A percentile compares a stretch with the other conserved stretches of the same genome.
phyloP scores from a whole-genome alignment of 2,888 invertebrate species.

The Nephrotoma flavescens region DNA sequence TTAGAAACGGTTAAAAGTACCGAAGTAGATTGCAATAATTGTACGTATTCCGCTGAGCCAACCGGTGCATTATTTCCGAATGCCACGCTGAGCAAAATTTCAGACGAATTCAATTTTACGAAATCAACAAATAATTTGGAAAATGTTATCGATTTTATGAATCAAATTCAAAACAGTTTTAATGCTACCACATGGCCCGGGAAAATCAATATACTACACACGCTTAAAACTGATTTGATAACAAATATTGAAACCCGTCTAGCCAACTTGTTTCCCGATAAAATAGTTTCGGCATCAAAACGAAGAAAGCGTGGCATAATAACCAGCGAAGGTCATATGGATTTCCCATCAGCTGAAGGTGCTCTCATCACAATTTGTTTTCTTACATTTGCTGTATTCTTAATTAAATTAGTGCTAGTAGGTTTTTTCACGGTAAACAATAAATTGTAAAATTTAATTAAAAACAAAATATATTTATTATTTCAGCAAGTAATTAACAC shows the following conservation, averaged over 20 bases:
- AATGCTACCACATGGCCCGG: conserved; percentile 21
- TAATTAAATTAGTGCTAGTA: conserved; percentile 71
- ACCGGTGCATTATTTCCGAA: neutral
- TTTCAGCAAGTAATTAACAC: conserved; percentile 53
- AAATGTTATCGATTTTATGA: conserved; percentile 22
- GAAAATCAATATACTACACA: conserved; percentile 24
- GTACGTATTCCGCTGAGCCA: neutral
- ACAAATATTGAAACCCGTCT: conserved; percentile 43
- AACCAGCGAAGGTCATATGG: conserved; percentile 41
- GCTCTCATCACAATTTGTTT: conserved; percentile 72
- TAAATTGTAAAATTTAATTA: neutral
- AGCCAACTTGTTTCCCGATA: conserved; percentile 33
- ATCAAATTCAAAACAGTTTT: conserved; percentile 22
- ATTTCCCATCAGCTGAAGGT: conserved; percentile 67
- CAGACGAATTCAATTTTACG: neutral
- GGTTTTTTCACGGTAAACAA: conserved; percentile 18
- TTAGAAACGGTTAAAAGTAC: neutral
- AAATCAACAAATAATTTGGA: neutral
- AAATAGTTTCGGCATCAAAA: conserved; percentile 4
- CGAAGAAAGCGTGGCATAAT: conserved; percentile 21
- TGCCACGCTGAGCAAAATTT: neutral
- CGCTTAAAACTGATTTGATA: conserved; percentile 37
- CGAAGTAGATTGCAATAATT: conserved; percentile 1
- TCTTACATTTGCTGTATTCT: conserved; percentile 70
- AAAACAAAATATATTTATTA: neutral